Evolutionary conservation across 2,113 vertebrate genomes (phyloP), one percentile per base, ranked within the genome.

Genomic region (Phocoena phocoena): DNA sequence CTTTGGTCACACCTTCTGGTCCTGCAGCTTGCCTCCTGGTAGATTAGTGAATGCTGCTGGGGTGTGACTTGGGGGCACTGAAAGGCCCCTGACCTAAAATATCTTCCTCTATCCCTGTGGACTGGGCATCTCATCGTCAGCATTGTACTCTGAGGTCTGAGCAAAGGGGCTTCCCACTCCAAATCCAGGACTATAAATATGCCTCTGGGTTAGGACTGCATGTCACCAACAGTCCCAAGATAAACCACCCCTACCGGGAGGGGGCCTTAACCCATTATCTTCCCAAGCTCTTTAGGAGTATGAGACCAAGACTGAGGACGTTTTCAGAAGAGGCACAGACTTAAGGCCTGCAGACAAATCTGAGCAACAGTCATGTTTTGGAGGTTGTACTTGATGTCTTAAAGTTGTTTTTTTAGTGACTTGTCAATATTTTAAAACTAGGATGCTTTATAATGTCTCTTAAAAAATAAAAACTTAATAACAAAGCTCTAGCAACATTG

Each of bases 141-240:
- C 20, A 26, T 10, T 20, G 73, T 33, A 25, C 36, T 44, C 81
- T 63, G 44, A 76, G 63, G n/a, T 47, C 76, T 21, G 44, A 77
- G 62, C 85, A 23, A 63, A 94, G 85, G 88, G 95, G 91, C 76
- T 96, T 79, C 60, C 85, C 28, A 7, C 71, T 63, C 53, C 70
- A 68, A 92, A 53, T 10, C 31, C 53, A 65, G 5, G 47, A 21
- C 94, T 97, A 95, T 88, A 96, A 97, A 97, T 96, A 97, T 0
- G 23, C 58, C 81, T 82, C 76, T 26, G 10, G 53, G 41, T 38
- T 33, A 55, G 83, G 79, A n/a, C 55, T 44, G 33, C 47, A 26
- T 90, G 91, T 93, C n/a, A 31, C 33, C 44, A 3, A 33, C 33
- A n/a, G 71, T 58, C 58, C 77, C 58, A 31, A 33, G 93, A 85